These are phyloP conservation scores for Mythimna ferrago DNA, from an alignment of 2,888 invertebrate genomes.

Conservation along the genomic window DNA sequence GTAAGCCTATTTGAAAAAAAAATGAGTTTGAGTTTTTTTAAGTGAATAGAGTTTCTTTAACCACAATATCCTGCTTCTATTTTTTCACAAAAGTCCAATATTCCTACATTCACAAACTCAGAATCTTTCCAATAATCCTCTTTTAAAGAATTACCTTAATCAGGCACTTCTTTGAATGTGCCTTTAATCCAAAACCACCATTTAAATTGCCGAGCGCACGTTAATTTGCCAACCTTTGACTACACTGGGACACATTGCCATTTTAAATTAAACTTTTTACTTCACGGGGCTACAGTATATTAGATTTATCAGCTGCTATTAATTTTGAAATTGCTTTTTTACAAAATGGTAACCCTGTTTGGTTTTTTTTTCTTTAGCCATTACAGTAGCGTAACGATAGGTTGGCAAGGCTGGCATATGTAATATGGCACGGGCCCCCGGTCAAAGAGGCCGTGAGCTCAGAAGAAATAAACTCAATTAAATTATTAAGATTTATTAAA, in stretches of 20 bases:
- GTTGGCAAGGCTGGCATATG: too few species aligned
- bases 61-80: neutral
- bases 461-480: too few species aligned
- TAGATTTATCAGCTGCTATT: slow-evolving; percentile 10
- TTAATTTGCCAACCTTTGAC: slow-evolving; percentile 66
- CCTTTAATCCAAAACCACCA: slow-evolving; percentile 65
- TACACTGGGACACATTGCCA: slow-evolving; percentile 56
- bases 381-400: too few species aligned
- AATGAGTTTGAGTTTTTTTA: too few species aligned
- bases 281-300: slow-evolving; percentile 8
- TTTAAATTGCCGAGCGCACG: slow-evolving; percentile 63
- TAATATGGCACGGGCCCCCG: too few species aligned
- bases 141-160: slow-evolving; percentile 46
- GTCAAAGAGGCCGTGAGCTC: too few species aligned
- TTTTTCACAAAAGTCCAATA: slow-evolving; percentile 1
- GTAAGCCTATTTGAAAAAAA: too few species aligned
- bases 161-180: slow-evolving; percentile 51
- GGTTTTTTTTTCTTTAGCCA: too few species aligned
- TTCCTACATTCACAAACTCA: slow-evolving; percentile 9
- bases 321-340: neutral
- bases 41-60: too few species aligned
- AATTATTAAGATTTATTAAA: too few species aligned
- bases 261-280: slow-evolving; percentile 5
- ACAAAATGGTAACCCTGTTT: too few species aligned
- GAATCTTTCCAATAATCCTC: slow-evolving; percentile 30